Percentiles rank a stretch among this genome's conserved stretches.
phyloP scores from a whole-genome alignment of 2,113 vertebrate genomes.

The Pomatostomus ruficeps region DNA sequence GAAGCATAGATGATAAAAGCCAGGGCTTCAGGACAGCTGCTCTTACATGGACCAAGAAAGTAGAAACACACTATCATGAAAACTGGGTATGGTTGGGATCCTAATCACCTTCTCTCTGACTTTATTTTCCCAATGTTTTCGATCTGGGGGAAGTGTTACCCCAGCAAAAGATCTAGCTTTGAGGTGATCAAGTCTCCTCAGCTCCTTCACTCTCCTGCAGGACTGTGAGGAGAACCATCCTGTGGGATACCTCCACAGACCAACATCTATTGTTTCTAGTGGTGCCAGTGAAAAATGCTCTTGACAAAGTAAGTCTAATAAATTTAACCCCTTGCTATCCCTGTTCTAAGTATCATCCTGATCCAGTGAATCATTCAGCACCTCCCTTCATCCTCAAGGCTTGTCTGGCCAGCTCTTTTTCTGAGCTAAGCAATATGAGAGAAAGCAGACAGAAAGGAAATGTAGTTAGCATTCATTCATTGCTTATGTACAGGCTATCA shows the following conservation, averaged over 20 bases:
- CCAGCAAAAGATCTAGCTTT: background rate
- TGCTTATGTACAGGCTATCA: slow-evolving; percentile 71
- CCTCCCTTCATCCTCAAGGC: background rate
- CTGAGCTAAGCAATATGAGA: background rate
- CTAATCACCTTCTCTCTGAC: background rate
- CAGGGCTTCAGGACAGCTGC: background rate
- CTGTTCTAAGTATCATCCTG: background rate
- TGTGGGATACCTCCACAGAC: background rate
- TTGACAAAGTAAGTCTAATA: background rate
- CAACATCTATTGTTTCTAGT: background rate
- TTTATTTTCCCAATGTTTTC: background rate
- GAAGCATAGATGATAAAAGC: background rate
- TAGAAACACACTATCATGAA: background rate
- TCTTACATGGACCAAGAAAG: background rate
- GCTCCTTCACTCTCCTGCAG: background rate
- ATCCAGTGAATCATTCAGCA: background rate
- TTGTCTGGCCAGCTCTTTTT: background rate
- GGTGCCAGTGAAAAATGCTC: background rate
- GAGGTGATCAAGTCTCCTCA: background rate
- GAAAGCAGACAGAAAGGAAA: slow-evolving; percentile 51
- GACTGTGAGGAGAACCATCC: background rate
- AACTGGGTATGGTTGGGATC: background rate
- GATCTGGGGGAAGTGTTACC: background rate
- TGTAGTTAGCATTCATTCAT: slow-evolving; percentile 63
- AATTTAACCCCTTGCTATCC: background rate